phyloP scores from a whole-genome alignment of 2,113 vertebrate genomes.

The Phyllopteryx taeniolatus region DNA sequence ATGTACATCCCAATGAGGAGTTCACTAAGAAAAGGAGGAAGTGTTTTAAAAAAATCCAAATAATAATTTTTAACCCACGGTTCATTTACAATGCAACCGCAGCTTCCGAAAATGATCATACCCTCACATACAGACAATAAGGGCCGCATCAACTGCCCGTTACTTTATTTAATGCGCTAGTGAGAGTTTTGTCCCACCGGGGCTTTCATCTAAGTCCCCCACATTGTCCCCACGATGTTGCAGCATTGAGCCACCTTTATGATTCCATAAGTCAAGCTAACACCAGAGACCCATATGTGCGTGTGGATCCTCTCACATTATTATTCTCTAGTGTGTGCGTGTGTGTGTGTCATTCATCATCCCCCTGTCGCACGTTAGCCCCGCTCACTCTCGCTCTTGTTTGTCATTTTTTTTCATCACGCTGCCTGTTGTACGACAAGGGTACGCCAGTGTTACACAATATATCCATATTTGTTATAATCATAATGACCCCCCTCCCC shows the following conservation, averaged over 20 bases:
- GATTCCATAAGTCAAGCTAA: conserved; percentile 65
- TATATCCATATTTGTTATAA: not conserved
- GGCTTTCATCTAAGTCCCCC: conserved; percentile 64
- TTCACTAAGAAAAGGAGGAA: conserved; percentile 16
- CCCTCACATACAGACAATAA: no score
- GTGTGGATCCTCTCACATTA: not conserved
- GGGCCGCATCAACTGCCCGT: not conserved
- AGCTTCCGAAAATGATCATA: no score
- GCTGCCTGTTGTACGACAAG: conserved; percentile 21
- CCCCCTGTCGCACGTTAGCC: not conserved
- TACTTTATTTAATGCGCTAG: conserved; percentile 11
- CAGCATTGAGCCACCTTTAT: conserved; percentile 60
- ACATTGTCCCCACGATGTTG: conserved; percentile 78
- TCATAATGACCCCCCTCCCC: not conserved
- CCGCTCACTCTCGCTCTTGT: conserved; percentile 25
- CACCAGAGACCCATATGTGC: conserved; percentile 26
- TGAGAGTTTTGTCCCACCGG: conserved; percentile 68
- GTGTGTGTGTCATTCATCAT: conserved; percentile 29
- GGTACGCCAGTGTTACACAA: not conserved
- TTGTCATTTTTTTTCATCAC: conserved; percentile 46
- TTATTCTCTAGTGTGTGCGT: conserved; percentile 8
- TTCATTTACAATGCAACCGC: not conserved
- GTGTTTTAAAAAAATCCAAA: not conserved
- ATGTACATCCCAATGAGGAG: conserved; percentile 23
- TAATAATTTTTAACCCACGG: not conserved